A percentile compares a stretch with the other conserved stretches of the same genome.
These are phyloP conservation scores for Drosophila orosa DNA, from an alignment of 1,140 invertebrate genomes.

Conservation along the genomic window DNA sequence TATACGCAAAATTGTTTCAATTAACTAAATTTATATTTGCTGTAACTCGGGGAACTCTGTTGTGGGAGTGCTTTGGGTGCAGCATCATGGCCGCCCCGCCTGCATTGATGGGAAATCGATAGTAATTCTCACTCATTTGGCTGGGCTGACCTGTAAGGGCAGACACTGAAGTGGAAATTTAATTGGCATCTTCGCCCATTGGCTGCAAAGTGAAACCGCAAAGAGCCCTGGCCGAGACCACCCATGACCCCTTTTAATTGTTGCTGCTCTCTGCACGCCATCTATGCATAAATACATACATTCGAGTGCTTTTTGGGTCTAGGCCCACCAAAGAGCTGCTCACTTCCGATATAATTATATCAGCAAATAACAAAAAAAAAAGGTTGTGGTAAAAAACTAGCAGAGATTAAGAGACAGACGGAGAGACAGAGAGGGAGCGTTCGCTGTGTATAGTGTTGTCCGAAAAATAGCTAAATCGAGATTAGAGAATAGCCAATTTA, in stretches of 20 bases:
- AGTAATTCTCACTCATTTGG: conserved; percentile 44
- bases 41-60: conserved; percentile 4
- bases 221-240: conserved; percentile 26
- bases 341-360: conserved; percentile 52
- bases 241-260: conserved; percentile 35
- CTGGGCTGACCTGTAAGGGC: conserved; percentile 29
- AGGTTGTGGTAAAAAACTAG: background rate
- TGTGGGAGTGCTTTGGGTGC: conserved; percentile 7
- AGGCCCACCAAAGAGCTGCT: conserved; percentile 17
- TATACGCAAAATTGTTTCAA: conserved; percentile 42
- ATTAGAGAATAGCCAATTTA: rapidly evolving
- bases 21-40: conserved; percentile 40
- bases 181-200: conserved; percentile 25
- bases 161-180: conserved; percentile 43
- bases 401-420: conserved; percentile 3
- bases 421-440: background rate
- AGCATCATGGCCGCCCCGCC: background rate
- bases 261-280: conserved; percentile 27
- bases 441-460: background rate
- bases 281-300: conserved; percentile 11
- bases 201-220: conserved; percentile 29
- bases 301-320: conserved; percentile 19
- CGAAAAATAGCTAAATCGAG: background rate
- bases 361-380: conserved; percentile 16
- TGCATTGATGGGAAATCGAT: conserved; percentile 42